Percentiles rank a stretch among this genome's conserved stretches.
phyloP scores from a whole-genome alignment of 2,113 vertebrate species.

The Brachionichthys hirsutus region DNA sequence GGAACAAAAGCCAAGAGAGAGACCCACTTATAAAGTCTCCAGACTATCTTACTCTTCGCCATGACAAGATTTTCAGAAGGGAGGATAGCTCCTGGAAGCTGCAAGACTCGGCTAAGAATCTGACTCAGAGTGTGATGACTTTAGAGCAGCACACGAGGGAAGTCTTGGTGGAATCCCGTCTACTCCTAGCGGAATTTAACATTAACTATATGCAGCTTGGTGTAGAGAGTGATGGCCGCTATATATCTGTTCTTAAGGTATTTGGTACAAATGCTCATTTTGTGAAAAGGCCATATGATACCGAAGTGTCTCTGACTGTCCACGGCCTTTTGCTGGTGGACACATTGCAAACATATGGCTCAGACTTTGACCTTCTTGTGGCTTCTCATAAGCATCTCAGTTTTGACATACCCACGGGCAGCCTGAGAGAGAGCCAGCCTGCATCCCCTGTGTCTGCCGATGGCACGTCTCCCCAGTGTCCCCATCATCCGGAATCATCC shows the following conservation, averaged over 20 bases:
- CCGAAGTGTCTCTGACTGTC: slow-evolving; percentile 91
- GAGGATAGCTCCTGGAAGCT: slow-evolving; percentile 84
- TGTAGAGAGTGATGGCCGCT: slow-evolving; percentile 90
- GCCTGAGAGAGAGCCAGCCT: slow-evolving; percentile 87
- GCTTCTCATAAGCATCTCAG: slow-evolving; percentile 97
- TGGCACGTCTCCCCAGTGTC: slow-evolving; percentile 48
- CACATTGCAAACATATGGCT: slow-evolving; percentile 93
- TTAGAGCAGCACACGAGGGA: slow-evolving; percentile 93
- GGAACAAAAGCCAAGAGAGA: slow-evolving; percentile 35
- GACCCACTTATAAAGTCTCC: slow-evolving; percentile 45
- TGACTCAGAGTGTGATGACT: slow-evolving; percentile 91
- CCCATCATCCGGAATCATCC: slow-evolving; percentile 40
- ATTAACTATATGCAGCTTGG: slow-evolving; percentile 97
- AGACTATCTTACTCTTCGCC: slow-evolving; percentile 80
- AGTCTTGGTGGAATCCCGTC: slow-evolving; percentile 92
- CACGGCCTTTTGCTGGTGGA: slow-evolving; percentile 94
- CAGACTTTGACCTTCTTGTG: slow-evolving; percentile 96
- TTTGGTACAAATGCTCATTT: slow-evolving; percentile 95
- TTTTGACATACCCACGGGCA: slow-evolving; percentile 93
- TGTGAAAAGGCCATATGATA: slow-evolving; percentile 95
- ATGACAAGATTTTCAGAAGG: slow-evolving; percentile 86
- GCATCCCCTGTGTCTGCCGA: slow-evolving; percentile 82
- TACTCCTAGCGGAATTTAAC: slow-evolving; percentile 93
- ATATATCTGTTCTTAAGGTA: slow-evolving; percentile 97
- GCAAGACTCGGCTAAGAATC: slow-evolving; percentile 88